phyloP scores from a whole-genome alignment of 2,797 vertebrate species.

The Karalla daura region DNA sequence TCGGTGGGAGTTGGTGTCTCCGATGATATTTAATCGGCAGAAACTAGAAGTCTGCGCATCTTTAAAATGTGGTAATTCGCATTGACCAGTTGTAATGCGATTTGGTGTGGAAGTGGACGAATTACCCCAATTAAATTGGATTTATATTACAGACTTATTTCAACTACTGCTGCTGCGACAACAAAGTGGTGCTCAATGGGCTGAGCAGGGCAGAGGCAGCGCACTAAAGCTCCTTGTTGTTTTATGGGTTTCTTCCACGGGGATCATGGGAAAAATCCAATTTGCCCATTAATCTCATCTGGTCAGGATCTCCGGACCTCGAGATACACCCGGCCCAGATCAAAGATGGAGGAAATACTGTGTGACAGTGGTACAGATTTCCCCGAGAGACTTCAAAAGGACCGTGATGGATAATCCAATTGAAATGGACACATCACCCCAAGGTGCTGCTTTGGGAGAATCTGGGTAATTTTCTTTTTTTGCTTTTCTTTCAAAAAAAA shows the following conservation, averaged over 20 bases:
- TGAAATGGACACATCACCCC: constrained; percentile 73
- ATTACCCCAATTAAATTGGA: constrained; percentile 37
- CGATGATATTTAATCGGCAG: too few species aligned
- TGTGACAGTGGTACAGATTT: constrained; percentile 77
- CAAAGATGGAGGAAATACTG: constrained; percentile 80
- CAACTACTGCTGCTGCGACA: constrained; percentile 30
- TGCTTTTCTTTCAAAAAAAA: constrained; percentile 12
- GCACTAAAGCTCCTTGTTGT: constrained; percentile 55
- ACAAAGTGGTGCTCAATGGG: constrained; percentile 38
- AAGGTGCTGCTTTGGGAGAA: constrained; percentile 68
- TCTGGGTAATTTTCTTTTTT: constrained; percentile 7
- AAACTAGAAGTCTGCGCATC: too few species aligned
- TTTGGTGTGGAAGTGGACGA: constrained; percentile 10
- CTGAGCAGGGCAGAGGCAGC: constrained; percentile 10
- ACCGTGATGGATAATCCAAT: constrained; percentile 74
- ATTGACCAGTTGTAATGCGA: constrained; percentile 18
- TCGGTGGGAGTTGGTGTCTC: background rate
- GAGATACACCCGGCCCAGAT: constrained; percentile 67
- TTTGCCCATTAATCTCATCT: constrained; percentile 79
- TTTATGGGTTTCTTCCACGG: constrained; percentile 70
- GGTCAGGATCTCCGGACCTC: constrained; percentile 64
- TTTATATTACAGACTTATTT: constrained; percentile 26
- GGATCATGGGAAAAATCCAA: constrained; percentile 77
- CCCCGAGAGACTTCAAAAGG: constrained; percentile 74
- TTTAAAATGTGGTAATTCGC: background rate